These are phyloP conservation scores for Epicauta chinensis DNA, from an alignment of 1,140 invertebrate species.

Conservation along the genomic window DNA sequence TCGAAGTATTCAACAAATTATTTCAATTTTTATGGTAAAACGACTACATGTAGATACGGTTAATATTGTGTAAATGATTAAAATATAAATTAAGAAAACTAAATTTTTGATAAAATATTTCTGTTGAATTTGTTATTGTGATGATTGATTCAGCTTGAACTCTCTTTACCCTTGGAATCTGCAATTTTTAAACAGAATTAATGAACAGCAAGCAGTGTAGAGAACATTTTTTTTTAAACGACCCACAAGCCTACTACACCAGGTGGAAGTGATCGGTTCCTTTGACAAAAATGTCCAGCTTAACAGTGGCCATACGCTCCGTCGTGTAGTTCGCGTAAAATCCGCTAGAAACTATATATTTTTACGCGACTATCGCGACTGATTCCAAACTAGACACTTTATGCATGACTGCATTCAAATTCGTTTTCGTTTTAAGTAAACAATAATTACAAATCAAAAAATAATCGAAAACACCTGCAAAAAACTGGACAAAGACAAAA, in stretches of 20 bases:
- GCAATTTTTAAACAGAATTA: slow-evolving; percentile 23
- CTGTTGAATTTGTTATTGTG: background rate
- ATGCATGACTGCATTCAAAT: too few relatives aligned
- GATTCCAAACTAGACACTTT: too few relatives aligned
- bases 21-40: background rate
- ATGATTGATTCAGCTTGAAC: slow-evolving; percentile 46
- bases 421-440: too few relatives aligned
- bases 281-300: too few relatives aligned
- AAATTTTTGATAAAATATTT: slow-evolving; percentile 17
- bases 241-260: background rate
- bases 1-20: background rate
- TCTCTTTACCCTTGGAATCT: slow-evolving; percentile 48
- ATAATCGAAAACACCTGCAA: too few relatives aligned
- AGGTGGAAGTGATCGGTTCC: slow-evolving; percentile 13
- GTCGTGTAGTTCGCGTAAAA: too few relatives aligned
- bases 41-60: slow-evolving; percentile 7
- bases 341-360: too few relatives aligned
- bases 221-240: background rate
- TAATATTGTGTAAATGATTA: background rate
- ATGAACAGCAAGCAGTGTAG: background rate
- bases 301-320: too few relatives aligned
- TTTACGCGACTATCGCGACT: too few relatives aligned
- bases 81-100: background rate
- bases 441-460: too few relatives aligned
- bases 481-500: too few relatives aligned